phyloP scores from a whole-genome alignment of 2,113 vertebrate species.

The Todiramphus chloris region DNA sequence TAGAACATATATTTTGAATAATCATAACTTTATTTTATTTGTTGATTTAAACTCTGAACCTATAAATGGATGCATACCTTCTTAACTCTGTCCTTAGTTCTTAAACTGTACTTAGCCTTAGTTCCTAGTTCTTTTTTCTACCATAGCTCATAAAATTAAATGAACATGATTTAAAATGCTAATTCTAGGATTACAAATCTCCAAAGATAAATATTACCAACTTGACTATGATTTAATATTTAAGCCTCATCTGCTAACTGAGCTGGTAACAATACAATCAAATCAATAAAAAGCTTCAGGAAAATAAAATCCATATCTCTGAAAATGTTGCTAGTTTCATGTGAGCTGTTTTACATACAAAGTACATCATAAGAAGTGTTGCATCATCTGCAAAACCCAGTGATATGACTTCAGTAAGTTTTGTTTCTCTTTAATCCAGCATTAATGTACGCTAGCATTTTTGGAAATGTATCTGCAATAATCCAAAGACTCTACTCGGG shows the following conservation, averaged over 20 bases:
- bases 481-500: conserved; percentile 98
- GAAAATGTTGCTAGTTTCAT: background rate
- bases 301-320: background rate
- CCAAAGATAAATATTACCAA: background rate
- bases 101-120: background rate
- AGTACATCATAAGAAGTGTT: background rate
- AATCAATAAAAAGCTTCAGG: background rate
- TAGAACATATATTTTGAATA: background rate
- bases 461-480: conserved; percentile 98
- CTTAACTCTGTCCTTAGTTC: background rate
- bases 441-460: conserved; percentile 99
- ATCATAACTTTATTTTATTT: background rate
- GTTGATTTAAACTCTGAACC: background rate
- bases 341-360: background rate
- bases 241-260: background rate
- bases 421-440: conserved; percentile 82
- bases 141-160: background rate
- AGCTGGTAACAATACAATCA: background rate
- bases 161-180: background rate
- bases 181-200: background rate
- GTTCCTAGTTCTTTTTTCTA: background rate
- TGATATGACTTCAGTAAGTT: background rate
- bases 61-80: background rate
- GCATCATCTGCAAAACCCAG: background rate
- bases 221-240: background rate